Conservation (phyloP, 2,797 vertebrate species). For the Coreius guichenoti region DNA sequence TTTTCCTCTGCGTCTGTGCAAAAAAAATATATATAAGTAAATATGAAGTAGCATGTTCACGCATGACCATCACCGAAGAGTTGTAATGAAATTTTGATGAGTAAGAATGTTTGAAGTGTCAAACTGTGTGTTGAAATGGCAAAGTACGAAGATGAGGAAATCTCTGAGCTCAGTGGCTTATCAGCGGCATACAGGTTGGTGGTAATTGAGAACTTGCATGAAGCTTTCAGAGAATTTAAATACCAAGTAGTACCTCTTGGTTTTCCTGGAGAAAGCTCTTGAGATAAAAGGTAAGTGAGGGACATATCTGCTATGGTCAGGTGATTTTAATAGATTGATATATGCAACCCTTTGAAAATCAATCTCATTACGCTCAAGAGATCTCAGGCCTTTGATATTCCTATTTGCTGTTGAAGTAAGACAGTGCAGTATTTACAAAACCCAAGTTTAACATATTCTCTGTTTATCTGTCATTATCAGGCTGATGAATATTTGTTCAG, state of each 20-base stretch:
- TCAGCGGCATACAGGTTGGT: not conserved
- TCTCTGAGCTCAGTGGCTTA: not conserved
- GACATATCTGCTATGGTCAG: conserved; percentile 74
- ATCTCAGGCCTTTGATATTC: conserved; percentile 72
- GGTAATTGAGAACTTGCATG: conserved; percentile 17
- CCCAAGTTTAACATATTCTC: conserved; percentile 61
- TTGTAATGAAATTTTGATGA: not conserved
- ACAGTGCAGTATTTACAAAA: conserved; percentile 58
- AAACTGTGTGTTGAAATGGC: not conserved
- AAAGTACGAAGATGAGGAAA: not conserved
- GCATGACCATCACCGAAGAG: not conserved
- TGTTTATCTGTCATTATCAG: conserved; percentile 44
- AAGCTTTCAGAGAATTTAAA: conserved; percentile 52
- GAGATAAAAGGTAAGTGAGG: conserved; percentile 78
- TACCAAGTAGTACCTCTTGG: conserved; percentile 40
- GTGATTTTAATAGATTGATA: conserved; percentile 76
- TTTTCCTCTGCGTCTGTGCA: conserved; percentile 8
- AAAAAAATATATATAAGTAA: not conserved
- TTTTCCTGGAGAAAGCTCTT: conserved; percentile 71
- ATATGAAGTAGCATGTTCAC: not conserved
- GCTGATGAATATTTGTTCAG: conserved; percentile 45
- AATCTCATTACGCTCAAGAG: conserved; percentile 67
- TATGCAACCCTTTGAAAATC: conserved; percentile 83
- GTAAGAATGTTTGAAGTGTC: not conserved
- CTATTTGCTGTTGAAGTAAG: conserved; percentile 67